These are phyloP conservation scores for Leptarthrus brevirostris DNA, from an alignment of 2,888 invertebrate species.

Conservation along the genomic window DNA sequence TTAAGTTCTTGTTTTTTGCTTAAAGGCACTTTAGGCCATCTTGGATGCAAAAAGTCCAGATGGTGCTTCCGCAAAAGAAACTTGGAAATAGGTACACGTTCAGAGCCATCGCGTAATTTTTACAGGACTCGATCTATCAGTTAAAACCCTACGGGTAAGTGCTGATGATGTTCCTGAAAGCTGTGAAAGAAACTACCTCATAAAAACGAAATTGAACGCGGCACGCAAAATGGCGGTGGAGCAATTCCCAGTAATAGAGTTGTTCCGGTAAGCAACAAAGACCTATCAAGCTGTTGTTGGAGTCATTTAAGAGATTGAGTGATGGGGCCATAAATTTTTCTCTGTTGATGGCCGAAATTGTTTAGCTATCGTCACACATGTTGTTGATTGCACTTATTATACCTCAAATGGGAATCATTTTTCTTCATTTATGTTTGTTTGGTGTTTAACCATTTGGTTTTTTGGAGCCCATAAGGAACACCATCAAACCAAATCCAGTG, in stretches of 20 bases:
- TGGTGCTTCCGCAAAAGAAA: too few species aligned
- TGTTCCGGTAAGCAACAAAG: constrained; percentile 3
- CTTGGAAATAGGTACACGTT: too few species aligned
- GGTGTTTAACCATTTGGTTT: constrained; percentile 14
- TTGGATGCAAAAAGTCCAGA: too few species aligned
- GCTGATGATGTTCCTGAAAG: constrained; percentile 21
- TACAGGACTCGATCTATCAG: constrained; percentile 1
- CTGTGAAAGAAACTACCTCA: constrained; percentile 23
- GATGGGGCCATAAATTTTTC: constrained; percentile 34
- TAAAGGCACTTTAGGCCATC: too few species aligned
- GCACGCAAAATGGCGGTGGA: background rate
- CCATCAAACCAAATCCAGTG: too few species aligned
- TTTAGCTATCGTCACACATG: constrained; percentile 12
- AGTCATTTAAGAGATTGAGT: constrained; percentile 34
- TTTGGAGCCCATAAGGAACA: too few species aligned
- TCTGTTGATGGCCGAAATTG: constrained; percentile 8
- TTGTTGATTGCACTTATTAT: constrained; percentile 23
- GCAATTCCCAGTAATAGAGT: constrained; percentile 18
- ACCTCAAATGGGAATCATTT: constrained; percentile 10
- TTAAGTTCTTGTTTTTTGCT: too few species aligned
- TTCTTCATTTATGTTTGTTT: constrained; percentile 35
- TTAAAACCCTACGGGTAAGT: background rate
- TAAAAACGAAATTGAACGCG: constrained; percentile 29
- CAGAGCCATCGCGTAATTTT: background rate
- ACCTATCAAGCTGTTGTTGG: background rate